phyloP scores from a whole-genome alignment of 2,888 invertebrate genomes.

The Gymnocheta viridis region DNA sequence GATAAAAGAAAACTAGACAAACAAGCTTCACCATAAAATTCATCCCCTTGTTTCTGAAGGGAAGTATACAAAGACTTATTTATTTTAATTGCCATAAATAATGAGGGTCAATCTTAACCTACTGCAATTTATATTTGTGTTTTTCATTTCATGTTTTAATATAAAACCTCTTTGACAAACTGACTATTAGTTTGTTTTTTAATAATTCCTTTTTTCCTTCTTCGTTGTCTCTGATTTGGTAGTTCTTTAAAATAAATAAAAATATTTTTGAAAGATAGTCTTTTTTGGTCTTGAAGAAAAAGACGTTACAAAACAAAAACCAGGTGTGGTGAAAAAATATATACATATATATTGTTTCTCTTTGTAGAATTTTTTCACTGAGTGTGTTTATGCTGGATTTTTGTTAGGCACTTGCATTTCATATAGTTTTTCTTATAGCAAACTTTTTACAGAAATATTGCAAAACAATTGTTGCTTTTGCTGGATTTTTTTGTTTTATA shows the following conservation, averaged over 20 bases:
- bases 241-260: slow-evolving; percentile 21
- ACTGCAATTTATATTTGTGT: slow-evolving; percentile 39
- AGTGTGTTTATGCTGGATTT: slow-evolving; percentile 12
- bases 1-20: slow-evolving; percentile 47
- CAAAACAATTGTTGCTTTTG: slow-evolving; percentile 61
- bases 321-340: slow-evolving; percentile 59
- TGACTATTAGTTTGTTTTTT: slow-evolving; percentile 64
- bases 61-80: slow-evolving; percentile 57
- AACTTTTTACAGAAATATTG: slow-evolving; percentile 46
- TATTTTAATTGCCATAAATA: slow-evolving; percentile 70
- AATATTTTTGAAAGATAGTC: slow-evolving; percentile 34
- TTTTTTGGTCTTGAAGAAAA: slow-evolving; percentile 52
- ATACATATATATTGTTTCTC: background rate
- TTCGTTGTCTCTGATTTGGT: slow-evolving; percentile 29
- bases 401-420: slow-evolving; percentile 60
- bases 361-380: slow-evolving; percentile 14
- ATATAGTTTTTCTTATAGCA: slow-evolving; percentile 26
- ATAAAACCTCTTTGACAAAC: slow-evolving; percentile 25
- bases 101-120: slow-evolving; percentile 60
- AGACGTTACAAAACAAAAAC: slow-evolving; percentile 67
- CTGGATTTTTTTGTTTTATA: slow-evolving; percentile 47
- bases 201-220: slow-evolving; percentile 44
- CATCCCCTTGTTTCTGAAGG: slow-evolving; percentile 29
- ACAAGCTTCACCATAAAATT: slow-evolving; percentile 36
- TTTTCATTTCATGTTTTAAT: background rate